Base-by-base conservation (phyloP, 2,888 invertebrate genomes). In the Zaprionus obscuricornis region DNA sequence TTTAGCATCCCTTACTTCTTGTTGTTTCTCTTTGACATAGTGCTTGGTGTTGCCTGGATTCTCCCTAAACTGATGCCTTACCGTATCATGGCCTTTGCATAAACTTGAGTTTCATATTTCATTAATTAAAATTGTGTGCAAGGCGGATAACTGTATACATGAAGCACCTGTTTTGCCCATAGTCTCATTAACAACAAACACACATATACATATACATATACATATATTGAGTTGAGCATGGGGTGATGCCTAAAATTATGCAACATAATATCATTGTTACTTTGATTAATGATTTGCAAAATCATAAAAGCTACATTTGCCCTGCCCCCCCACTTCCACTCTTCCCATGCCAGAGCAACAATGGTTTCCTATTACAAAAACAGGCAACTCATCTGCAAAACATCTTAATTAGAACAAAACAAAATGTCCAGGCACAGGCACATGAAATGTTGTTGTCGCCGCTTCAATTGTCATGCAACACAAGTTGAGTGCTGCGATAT, bases 251-350 rank as follows among this genome's bases (percentile, higher is more conserved):
- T 59, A 37, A 66, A 75, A 66, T 82, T 78, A 82, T 86, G 85
- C 83, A 82, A 83, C 60, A 74, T 69, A 86, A 82, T 83, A 86
- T 83, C 85, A 78, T 86, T 86, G 79, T 86, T 76, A 64, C 71
- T 74, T 83, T 83, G 83, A 83, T 86, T 83, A 83, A 86, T 83
- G 86, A 82, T 85, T 85, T 78, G 74, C 81, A 66, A 84, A 84
- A 85, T 76, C 81, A 76, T 76, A 73, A 85, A 82, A 67, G 84
- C 72, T 26, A 33, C 43, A 29, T 42, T 40, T 11, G 4, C 8
- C 36, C 14, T 31, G 13, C 4, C 27, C 13, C 34, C 31, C 29
- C 14, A 14, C 26, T 16, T 22, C 51, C 37, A 10, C 43, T 42
- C 31, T 33, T 34, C 27, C n/a, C 4, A n/a, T 11, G 7, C 16